Conservation (phyloP, 2,797 vertebrate genomes). For the Ciconia nigra region DNA sequence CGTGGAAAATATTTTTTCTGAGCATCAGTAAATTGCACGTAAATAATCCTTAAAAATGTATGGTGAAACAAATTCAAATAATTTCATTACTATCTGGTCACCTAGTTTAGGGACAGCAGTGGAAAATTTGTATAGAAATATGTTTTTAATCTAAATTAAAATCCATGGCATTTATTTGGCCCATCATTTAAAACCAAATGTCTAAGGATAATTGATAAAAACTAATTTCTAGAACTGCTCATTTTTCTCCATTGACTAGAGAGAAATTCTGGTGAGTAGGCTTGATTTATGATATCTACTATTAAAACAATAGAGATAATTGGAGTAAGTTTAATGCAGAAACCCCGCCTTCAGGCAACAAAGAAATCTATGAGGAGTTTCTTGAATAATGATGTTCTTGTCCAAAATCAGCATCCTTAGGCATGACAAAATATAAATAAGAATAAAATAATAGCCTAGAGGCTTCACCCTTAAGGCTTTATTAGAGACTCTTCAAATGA, state of each 20-base stretch:
- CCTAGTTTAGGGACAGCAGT: neutral
- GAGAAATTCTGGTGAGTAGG: neutral
- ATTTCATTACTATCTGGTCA: neutral
- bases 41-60: neutral
- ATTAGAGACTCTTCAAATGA: neutral
- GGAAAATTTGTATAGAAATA: neutral
- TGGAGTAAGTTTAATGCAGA: neutral
- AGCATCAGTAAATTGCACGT: neutral
- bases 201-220: neutral
- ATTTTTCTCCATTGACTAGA: slow-evolving; percentile 1
- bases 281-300: slow-evolving; percentile 37
- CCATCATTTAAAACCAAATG: neutral
- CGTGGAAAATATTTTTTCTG: neutral
- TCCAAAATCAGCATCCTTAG: neutral
- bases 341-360: neutral
- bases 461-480: neutral
- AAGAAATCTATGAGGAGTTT: neutral
- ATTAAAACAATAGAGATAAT: slow-evolving; percentile 22
- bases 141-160: neutral
- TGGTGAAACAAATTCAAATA: neutral
- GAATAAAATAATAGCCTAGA: neutral
- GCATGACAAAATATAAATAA: neutral
- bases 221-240: neutral
- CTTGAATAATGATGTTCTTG: neutral
- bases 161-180: neutral